Evolutionary conservation across 2,113 vertebrate genomes (phyloP), one percentile per base, ranked within the genome.

Genomic region (Siphamia tubifer): DNA sequence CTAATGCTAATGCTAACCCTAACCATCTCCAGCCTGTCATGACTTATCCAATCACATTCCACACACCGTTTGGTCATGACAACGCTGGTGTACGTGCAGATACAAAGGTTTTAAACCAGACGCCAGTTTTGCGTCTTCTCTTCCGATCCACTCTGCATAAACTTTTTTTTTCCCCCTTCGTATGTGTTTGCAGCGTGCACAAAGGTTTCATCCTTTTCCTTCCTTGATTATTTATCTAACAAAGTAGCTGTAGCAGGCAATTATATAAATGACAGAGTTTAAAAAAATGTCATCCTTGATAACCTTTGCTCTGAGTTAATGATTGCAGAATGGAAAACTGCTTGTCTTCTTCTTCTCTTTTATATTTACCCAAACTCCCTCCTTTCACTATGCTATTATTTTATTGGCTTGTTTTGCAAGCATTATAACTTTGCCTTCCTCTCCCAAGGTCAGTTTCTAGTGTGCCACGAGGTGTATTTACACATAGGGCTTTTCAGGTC

Each of bases 401-500:
- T 93, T 92, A 92, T 90, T 87, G 85, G 90, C 89, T 90, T 93
- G 91, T 93, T 93, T 91, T 92, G 88, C 87, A 89, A 88, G 83
- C 83, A 69, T 90, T 88, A 87, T 86, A 92, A 91, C 90, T 89
- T 91, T 87, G 85, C 77, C 85, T 92, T 90, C 90, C 91, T 89
- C 52, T 87, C 83, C 89, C 94, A 98, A 98, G 96, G 97, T 98
- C 95, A 93, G 51, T 49, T 83, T 15, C 86, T 88, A 78, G 87
- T 84, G 94, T 92, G 92, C 80, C 93, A 90, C 49, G 66, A 87
- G 85, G 88, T 87, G 79, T 94, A 94, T 96, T 96, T 96, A 93
- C 94, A 94, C 92, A 94, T 77, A 53, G 86, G 85, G 81, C 90
- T 90, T 93, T 93, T 93, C 93, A 89, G 93, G 93, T 93, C 92